phyloP scores from a whole-genome alignment of 2,113 vertebrate species.

The Nyctibius bracteatus region DNA sequence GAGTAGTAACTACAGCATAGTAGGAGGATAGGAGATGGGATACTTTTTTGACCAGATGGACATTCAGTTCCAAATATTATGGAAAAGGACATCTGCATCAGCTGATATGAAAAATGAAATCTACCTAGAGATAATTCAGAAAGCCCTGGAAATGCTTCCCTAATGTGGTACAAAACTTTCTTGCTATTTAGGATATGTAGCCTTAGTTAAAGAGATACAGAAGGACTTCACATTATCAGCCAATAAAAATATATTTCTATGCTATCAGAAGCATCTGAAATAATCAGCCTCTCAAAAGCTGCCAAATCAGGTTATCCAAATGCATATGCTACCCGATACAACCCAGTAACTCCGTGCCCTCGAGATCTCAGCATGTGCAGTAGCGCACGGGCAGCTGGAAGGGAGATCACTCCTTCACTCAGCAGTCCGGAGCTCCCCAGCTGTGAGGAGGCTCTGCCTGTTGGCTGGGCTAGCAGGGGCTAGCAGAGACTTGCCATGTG shows the following conservation, averaged over 20 bases:
- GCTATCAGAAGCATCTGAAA: not conserved
- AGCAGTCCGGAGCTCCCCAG: accelerated
- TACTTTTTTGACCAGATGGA: not conserved
- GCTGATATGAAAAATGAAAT: not conserved
- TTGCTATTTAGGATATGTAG: not conserved
- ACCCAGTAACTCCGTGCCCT: not conserved
- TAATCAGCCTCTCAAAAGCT: not conserved
- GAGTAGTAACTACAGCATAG: not conserved
- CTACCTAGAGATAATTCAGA: not conserved
- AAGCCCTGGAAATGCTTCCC: not conserved
- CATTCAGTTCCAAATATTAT: not conserved
- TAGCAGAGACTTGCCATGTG: not conserved
- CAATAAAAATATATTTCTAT: not conserved
- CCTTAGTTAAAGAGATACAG: not conserved
- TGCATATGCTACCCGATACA: not conserved
- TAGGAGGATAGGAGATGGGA: not conserved
- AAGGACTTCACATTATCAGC: not conserved
- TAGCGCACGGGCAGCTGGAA: not conserved
- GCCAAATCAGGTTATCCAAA: not conserved
- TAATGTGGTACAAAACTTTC: not conserved
- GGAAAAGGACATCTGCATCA: not conserved
- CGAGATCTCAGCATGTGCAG: not conserved
- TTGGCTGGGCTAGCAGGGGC: too few relatives aligned
- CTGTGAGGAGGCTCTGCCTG: not conserved
- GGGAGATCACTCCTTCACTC: not conserved